A percentile compares a stretch with the other conserved stretches of the same genome.
Evolutionary conservation across 2,797 vertebrate genomes (phyloP).

Genomic region (Crocodylus rhombifer): DNA sequence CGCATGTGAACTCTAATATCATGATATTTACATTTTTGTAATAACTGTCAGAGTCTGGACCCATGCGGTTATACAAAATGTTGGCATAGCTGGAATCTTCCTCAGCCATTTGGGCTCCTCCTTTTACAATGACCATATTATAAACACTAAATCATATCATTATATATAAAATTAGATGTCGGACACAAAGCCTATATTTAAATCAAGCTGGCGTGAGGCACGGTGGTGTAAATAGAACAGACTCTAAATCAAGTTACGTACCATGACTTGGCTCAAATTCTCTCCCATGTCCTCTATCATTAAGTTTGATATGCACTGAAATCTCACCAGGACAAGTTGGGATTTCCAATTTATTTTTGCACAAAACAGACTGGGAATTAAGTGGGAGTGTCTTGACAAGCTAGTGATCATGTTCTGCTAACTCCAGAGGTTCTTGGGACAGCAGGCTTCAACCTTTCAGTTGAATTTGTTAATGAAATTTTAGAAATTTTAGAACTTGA

Average conservation of each 20-base stretch:
- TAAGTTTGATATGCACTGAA: constrained; percentile 51
- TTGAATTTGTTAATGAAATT: constrained; percentile 2
- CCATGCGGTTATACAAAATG: not conserved
- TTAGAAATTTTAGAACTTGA: constrained; percentile 13
- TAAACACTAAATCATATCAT: constrained; percentile 46
- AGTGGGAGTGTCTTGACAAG: not conserved
- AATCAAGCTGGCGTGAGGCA: constrained; percentile 57
- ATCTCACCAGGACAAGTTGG: constrained; percentile 11
- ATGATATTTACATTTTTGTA: not conserved
- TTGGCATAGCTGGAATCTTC: not conserved
- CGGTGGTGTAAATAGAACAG: constrained; percentile 56
- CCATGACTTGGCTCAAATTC: constrained; percentile 56
- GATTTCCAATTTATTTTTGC: constrained; percentile 25
- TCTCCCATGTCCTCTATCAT: constrained; percentile 26
- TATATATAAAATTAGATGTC: constrained; percentile 48
- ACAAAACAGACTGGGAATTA: not conserved
- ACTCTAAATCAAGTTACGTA: constrained; percentile 44
- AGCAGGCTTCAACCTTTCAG: not conserved
- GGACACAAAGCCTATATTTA: constrained; percentile 61
- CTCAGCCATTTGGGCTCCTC: constrained; percentile 4
- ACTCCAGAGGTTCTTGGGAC: not conserved
- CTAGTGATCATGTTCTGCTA: not conserved
- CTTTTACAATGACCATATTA: constrained; percentile 16
- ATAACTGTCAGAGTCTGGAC: not conserved
- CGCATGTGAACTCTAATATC: not conserved